Base-by-base conservation (phyloP, 1,140 invertebrate genomes). In the Manduca sexta region DNA sequence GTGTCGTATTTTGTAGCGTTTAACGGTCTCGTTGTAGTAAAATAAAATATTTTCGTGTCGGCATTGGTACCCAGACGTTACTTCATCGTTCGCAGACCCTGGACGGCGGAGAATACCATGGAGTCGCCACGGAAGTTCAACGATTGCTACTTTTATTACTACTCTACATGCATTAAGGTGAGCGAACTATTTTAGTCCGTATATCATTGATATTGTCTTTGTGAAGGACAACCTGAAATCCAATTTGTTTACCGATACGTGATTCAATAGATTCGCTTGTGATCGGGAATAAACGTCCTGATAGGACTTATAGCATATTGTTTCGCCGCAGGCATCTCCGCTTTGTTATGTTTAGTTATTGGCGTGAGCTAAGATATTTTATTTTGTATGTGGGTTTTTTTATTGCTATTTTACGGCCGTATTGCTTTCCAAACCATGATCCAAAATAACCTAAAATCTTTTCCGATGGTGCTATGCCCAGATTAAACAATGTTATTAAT, bases 131-230 rank as follows among this genome's bases (percentile, higher is more conserved):
- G 86, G 61, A 91, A 92, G 84, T 91, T 92, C 78, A 91, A 92
- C 70, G 93, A 94, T 74, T 94, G 92, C 76, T 94, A 94, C 80
- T 94, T 93, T 87, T 95, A 92, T 80, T 95, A 93, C 74, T 94
- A 95, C 70, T 94, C 93, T 13, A 93, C 92, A 40, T 95, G 93
- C 79, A 91, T 88, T 29, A 94, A 93, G 89, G 93, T 93, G 87
- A 86, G 84, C 69, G n/a, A 38, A 30, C 6, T 5, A 30, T 31
- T 30, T 41, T 30, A 5, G 21, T 14, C 29, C 12, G 12, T 1
- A 14, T 30, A 21, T 8, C 3, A 12, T 15, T 14, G 14, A 12
- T 43, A 43, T 43, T 43, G 41, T 29, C 29, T 29, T 35, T 43
- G 41, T 43, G 21, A 29, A 43, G 18, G 21, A 21, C 41, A 15